These are phyloP conservation scores for Gallinago paraguaiae DNA, from an alignment of 2,113 vertebrate species.

Conservation along the genomic window DNA sequence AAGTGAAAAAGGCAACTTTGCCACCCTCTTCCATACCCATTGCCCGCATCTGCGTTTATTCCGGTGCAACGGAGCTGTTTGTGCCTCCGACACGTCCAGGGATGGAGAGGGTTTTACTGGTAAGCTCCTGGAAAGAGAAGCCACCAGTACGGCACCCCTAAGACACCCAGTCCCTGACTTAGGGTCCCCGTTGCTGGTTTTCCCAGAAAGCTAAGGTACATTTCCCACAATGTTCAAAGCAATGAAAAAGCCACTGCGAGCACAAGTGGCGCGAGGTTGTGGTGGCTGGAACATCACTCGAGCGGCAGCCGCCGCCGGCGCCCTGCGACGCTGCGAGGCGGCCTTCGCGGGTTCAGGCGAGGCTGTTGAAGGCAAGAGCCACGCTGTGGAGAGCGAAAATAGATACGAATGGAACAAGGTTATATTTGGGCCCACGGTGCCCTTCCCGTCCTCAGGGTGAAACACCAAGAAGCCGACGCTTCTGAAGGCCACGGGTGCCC, in stretches of 20 bases:
- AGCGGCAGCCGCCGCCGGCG: background rate
- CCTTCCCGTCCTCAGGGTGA: background rate
- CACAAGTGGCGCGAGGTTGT: fast-evolving
- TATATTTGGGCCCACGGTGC: fast-evolving
- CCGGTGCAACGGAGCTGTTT: fast-evolving
- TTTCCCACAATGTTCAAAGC: fast-evolving
- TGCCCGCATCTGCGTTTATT: fast-evolving
- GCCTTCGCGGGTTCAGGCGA: fast-evolving
- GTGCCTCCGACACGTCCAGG: background rate
- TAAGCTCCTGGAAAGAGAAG: background rate
- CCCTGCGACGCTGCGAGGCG: fast-evolving
- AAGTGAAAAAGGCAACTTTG: background rate
- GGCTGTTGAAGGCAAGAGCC: fast-evolving
- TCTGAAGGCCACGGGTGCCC: background rate
- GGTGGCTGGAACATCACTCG: fast-evolving
- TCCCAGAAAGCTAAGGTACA: background rate
- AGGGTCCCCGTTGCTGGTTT: background rate
- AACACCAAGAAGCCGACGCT: background rate
- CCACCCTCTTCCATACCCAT: background rate
- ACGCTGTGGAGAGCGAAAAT: fast-evolving
- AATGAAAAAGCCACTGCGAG: background rate
- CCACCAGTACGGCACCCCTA: fast-evolving
- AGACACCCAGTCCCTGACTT: too few species aligned
- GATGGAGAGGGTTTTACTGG: background rate
- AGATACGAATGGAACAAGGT: fast-evolving